Conservation (phyloP, 1,140 invertebrate genomes). For the Drosophila prosaltans region DNA sequence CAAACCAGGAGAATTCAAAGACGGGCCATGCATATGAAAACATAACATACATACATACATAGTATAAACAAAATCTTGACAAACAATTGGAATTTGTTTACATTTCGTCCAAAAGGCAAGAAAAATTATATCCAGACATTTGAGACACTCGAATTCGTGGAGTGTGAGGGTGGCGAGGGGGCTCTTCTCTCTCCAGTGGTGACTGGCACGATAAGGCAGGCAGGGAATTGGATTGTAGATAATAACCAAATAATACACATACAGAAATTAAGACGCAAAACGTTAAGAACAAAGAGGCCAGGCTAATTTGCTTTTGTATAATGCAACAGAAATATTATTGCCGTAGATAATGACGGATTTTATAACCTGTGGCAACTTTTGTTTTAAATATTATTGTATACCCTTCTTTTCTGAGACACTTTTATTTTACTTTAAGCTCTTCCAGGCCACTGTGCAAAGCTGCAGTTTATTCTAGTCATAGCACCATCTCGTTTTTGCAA, state of each 20-base stretch:
- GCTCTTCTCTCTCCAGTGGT: slow-evolving; percentile 16
- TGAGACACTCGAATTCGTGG: background rate
- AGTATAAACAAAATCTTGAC: slow-evolving; percentile 16
- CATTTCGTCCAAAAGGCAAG: slow-evolving; percentile 39
- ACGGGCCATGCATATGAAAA: background rate
- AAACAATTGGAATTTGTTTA: slow-evolving; percentile 59
- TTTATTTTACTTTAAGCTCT: slow-evolving; percentile 15
- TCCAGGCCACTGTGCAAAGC: slow-evolving; percentile 58
- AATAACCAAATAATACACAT: slow-evolving; percentile 50
- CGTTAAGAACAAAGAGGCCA: slow-evolving; percentile 46
- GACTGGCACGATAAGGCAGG: slow-evolving; percentile 64
- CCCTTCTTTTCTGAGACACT: slow-evolving; percentile 11
- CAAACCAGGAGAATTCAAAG: no score
- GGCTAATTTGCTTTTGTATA: background rate
- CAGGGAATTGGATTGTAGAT: slow-evolving; percentile 63
- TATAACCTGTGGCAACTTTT: background rate
- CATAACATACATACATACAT: slow-evolving; percentile 7
- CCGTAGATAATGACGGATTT: slow-evolving; percentile 9
- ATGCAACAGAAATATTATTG: slow-evolving; percentile 12
- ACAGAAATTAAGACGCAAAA: slow-evolving; percentile 53
- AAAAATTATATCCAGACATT: slow-evolving; percentile 6
- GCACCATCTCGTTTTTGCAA: slow-evolving; percentile 46
- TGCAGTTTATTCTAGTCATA: slow-evolving; percentile 60
- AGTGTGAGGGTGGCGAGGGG: slow-evolving; percentile 8
- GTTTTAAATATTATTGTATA: slow-evolving; percentile 18